These are phyloP conservation scores for zebrafish (Danio rerio) DNA, from an alignment of 2,113 vertebrate genomes.

Conservation along the genomic window GRCz12tu NC_133198.1:15551501-15552000, in stretches of 20 bases:
- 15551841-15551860: not conserved
- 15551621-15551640: constrained; percentile 14
- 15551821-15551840: not conserved
- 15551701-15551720: constrained; percentile 79
- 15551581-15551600: not conserved
- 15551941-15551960: too few species aligned
- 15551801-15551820: not conserved
- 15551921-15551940: too few species aligned
- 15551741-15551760: not conserved
- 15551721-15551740: constrained; percentile 72
- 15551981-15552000: too few species aligned
- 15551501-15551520: constrained; percentile 6
- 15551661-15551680: constrained; percentile 75
- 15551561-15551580: not conserved
- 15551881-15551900: too few species aligned
- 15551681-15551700: constrained; percentile 78
- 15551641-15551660: constrained; percentile 53
- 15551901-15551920: too few species aligned
- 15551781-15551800: not conserved
- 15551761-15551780: not conserved
- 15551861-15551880: too few species aligned
- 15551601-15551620: not conserved
- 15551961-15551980: too few species aligned
- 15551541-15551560: not conserved
- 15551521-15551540: not conserved